phyloP scores from a whole-genome alignment of 1,140 invertebrate species.

The Nephotettix cincticeps region DNA sequence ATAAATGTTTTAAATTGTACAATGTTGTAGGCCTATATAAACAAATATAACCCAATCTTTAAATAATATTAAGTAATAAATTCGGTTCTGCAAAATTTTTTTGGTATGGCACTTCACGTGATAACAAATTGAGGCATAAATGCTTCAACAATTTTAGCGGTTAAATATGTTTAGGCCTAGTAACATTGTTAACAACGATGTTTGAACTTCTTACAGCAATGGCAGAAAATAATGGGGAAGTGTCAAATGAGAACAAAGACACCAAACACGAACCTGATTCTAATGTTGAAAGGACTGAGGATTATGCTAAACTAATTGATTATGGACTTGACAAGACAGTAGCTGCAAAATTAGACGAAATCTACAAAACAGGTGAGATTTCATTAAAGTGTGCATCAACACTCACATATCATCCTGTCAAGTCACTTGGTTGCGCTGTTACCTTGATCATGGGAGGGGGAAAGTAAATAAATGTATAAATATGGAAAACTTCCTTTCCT shows the following conservation, averaged over 20 bases:
- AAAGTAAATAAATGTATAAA: constrained; percentile 29
- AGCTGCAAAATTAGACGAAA: constrained; percentile 92
- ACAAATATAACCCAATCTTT: too few species aligned
- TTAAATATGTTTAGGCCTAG: constrained; percentile 19
- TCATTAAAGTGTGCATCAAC: constrained; percentile 29
- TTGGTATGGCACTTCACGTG: too few species aligned
- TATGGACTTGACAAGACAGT: constrained; percentile 93
- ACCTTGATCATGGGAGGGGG: background rate
- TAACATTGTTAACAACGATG: constrained; percentile 26
- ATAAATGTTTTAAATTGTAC: too few species aligned
- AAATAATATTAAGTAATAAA: too few species aligned
- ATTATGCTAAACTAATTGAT: constrained; percentile 84
- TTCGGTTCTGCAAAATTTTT: too few species aligned
- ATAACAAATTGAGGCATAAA: too few species aligned
- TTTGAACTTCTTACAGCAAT: constrained; percentile 60
- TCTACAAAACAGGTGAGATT: constrained; percentile 84
- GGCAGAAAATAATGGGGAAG: constrained; percentile 89
- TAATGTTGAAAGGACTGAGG: constrained; percentile 69
- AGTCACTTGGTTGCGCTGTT: constrained; percentile 13
- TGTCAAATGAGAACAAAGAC: constrained; percentile 63
- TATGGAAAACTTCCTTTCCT: constrained; percentile 28
- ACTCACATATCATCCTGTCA: constrained; percentile 22
- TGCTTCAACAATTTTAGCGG: constrained; percentile 11
- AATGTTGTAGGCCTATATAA: too few species aligned
- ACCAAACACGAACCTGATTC: constrained; percentile 58